Percentiles rank a stretch among this genome's conserved stretches.
Conservation (phyloP, 2,113 vertebrate species). For the Ictidomys tridecemlineatus region DNA sequence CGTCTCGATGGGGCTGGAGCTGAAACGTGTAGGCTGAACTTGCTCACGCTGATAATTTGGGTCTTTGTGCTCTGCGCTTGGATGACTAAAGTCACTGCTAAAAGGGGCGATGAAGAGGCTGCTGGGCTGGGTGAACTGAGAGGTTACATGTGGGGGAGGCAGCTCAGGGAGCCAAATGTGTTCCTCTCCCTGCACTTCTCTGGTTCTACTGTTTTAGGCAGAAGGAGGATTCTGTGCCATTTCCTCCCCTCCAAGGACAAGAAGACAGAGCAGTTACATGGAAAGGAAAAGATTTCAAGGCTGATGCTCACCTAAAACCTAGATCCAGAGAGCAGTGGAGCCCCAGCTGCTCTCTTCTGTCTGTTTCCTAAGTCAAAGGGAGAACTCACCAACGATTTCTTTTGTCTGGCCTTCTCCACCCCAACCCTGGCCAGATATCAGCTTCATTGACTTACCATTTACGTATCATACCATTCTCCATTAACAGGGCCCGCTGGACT, state of each 20-base stretch:
- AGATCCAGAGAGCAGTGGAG: not conserved
- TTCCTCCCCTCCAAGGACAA: constrained; percentile 17
- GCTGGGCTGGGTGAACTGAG: not conserved
- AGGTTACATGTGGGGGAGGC: not conserved
- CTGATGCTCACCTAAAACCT: not conserved
- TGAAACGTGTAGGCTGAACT: constrained; percentile 42
- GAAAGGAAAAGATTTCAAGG: not conserved
- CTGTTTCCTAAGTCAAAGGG: not conserved
- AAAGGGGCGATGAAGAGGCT: constrained; percentile 35
- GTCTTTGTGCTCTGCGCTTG: not conserved
- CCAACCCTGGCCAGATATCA: not conserved
- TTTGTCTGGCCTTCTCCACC: not conserved
- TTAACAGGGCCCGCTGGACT: not conserved
- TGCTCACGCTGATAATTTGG: constrained; percentile 57
- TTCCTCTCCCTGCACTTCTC: not conserved
- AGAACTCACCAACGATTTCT: not conserved
- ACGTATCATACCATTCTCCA: not conserved
- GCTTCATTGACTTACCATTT: not conserved
- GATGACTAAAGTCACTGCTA: constrained; percentile 65
- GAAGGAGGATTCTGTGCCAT: not conserved
- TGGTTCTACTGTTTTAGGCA: not conserved
- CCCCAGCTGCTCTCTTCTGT: not conserved
- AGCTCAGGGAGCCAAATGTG: not conserved
- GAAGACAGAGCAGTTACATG: not conserved
- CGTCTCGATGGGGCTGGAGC: not conserved